Percentiles rank a stretch among this genome's conserved stretches.
Conservation (phyloP, 1,140 invertebrate genomes). For the Cyrtorhinus lividipennis region DNA sequence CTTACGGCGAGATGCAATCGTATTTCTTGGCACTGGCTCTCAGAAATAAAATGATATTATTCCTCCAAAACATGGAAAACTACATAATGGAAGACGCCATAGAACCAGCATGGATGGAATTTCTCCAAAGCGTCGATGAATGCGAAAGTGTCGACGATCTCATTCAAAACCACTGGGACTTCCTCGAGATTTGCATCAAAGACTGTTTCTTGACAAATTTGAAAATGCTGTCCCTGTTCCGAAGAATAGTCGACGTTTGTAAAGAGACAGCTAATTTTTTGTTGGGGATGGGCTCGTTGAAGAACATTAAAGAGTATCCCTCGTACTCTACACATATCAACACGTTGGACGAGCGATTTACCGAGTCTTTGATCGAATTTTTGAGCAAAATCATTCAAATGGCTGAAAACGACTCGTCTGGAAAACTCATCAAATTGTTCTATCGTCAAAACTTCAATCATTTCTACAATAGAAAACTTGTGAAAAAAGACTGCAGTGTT, state of each 20-base stretch:
- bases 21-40: slow-evolving; percentile 51
- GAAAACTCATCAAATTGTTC: neutral
- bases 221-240: slow-evolving; percentile 64
- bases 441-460: neutral
- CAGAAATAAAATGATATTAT: slow-evolving; percentile 91
- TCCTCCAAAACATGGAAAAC: slow-evolving; percentile 91
- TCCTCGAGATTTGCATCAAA: slow-evolving; percentile 74
- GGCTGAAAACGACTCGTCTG: neutral
- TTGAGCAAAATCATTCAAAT: slow-evolving; percentile 9
- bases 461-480: neutral
- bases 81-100: slow-evolving; percentile 98
- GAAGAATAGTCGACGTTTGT: slow-evolving; percentile 69
- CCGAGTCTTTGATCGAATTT: slow-evolving; percentile 3
- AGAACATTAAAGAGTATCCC: neutral
- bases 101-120: slow-evolving; percentile 85
- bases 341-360: slow-evolving; percentile 5
- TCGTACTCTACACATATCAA: neutral
- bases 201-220: slow-evolving; percentile 92
- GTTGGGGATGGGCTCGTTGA: slow-evolving; percentile 24
- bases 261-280: slow-evolving; percentile 75
- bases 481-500: no score
- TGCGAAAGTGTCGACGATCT: slow-evolving; percentile 61
- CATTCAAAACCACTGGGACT: slow-evolving; percentile 69
- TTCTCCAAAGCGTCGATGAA: slow-evolving; percentile 41
- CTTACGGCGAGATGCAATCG: neutral